Evolutionary conservation across 1,140 invertebrate species (phyloP), one percentile per base, ranked within the genome.

Genomic region (Episyrphus balteatus): DNA sequence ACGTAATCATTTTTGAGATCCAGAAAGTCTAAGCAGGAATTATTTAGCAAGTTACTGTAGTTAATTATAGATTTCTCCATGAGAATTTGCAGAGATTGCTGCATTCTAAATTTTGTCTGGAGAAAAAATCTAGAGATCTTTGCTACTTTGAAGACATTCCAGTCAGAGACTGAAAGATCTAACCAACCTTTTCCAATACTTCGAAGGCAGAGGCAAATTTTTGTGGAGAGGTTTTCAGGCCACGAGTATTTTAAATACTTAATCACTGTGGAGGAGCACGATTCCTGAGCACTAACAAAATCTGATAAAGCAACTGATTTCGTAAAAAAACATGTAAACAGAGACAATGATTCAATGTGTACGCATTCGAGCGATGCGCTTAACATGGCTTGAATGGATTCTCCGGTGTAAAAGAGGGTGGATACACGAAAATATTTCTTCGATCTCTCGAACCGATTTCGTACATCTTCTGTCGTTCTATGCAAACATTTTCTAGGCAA

Each of bases 91-190:
- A 66, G 66, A 0, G 61, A 55, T 49, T 66, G 63, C 15, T 66
- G 62, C 63, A 66, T 66, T 12, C 63, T 61, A 21, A 66, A 66
- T 39, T 61, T 60, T 2, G 51, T 54, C 51, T 66, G 63, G 17
- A 60, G 11, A 5, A 66, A 49, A n/a, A 66, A 66, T 5, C 50
- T 44, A 0, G 57, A 66, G 13, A 60, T 63, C 21, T 66, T 66
- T 36, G 60, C 61, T 55, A 66, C 63, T 6, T 57, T 37, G 15
- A 53, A 66, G 6, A 66, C 58, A 0, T 46, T 55, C 57, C 61
- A 66, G 18, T 53, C 56, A 36, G 48, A 44, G 0, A 66, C 44
- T 1, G 51, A 42, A 10, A 66, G 61, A 30, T 66, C 63, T 32
- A 66, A 42, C 61, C 61, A 66, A 6, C 63, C 63, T 41, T 66